A percentile compares a stretch with the other conserved stretches of the same genome.
Evolutionary conservation across 1,140 invertebrate genomes (phyloP).

Genomic region (Mercenaria mercenaria): DNA sequence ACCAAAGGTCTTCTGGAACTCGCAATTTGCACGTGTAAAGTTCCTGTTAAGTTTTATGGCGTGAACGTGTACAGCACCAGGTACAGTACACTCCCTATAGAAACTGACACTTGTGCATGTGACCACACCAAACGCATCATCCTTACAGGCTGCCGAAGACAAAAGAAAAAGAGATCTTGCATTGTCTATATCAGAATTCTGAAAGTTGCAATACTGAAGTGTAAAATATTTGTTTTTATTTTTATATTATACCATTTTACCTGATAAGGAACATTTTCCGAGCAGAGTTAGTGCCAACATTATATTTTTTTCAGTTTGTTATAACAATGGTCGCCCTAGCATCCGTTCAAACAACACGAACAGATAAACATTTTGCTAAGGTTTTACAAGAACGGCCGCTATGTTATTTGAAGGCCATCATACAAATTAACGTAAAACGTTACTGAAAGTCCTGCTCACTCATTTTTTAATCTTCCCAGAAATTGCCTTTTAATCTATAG

Average conservation of each 20-base stretch:
- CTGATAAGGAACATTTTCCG: too few species aligned
- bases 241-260: background rate
- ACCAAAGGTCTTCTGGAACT: conserved; percentile 42
- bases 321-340: too few species aligned
- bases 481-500: too few species aligned
- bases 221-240: background rate
- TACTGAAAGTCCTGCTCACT: too few species aligned
- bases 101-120: conserved; percentile 44
- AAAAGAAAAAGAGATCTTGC: background rate
- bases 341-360: too few species aligned
- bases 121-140: background rate
- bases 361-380: too few species aligned
- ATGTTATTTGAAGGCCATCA: too few species aligned
- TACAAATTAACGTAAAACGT: too few species aligned
- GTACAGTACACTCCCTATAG: conserved; percentile 50
- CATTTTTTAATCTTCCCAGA: too few species aligned
- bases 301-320: too few species aligned
- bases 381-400: too few species aligned
- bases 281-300: too few species aligned
- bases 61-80: conserved; percentile 4
- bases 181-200: background rate
- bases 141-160: conserved; percentile 32
- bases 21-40: conserved; percentile 1
- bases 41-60: conserved; percentile 51
- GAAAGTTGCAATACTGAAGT: background rate